These are phyloP conservation scores for Stegostoma tigrinum DNA, from an alignment of 2,113 vertebrate species.

Conservation along the genomic window DNA sequence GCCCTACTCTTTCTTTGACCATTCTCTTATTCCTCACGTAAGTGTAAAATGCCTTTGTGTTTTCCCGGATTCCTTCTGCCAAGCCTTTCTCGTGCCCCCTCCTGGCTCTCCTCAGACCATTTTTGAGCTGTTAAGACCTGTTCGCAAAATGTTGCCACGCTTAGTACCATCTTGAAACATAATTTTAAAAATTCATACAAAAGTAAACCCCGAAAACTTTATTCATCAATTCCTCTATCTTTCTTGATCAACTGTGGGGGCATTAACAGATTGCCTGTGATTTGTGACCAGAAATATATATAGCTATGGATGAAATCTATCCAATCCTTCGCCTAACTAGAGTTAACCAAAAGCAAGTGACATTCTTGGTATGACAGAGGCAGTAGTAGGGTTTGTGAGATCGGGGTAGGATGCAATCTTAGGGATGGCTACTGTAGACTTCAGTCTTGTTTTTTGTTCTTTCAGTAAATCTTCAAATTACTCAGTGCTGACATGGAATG, in stretches of 20 bases:
- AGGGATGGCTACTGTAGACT: background rate
- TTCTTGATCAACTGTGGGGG: background rate
- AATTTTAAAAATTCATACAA: background rate
- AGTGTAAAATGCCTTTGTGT: no score
- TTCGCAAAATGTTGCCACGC: no score
- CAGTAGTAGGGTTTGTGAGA: no score
- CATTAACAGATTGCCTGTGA: background rate
- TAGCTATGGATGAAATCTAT: background rate
- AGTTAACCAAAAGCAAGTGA: background rate
- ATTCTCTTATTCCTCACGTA: no score
- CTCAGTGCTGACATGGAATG: background rate
- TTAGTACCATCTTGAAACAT: no score
- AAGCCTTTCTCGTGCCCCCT: no score
- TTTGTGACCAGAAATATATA: background rate
- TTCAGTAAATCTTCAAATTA: background rate
- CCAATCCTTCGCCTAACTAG: background rate
- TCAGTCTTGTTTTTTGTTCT: background rate
- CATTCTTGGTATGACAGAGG: background rate
- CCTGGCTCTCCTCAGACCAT: no score
- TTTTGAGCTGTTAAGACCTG: no score
- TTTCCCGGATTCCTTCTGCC: no score
- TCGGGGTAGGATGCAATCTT: background rate
- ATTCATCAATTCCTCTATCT: background rate
- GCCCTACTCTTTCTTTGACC: no score
- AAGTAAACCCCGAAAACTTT: background rate